Evolutionary conservation across 2,113 vertebrate genomes (phyloP).

Genomic region (Pseudopipra pipra): DNA sequence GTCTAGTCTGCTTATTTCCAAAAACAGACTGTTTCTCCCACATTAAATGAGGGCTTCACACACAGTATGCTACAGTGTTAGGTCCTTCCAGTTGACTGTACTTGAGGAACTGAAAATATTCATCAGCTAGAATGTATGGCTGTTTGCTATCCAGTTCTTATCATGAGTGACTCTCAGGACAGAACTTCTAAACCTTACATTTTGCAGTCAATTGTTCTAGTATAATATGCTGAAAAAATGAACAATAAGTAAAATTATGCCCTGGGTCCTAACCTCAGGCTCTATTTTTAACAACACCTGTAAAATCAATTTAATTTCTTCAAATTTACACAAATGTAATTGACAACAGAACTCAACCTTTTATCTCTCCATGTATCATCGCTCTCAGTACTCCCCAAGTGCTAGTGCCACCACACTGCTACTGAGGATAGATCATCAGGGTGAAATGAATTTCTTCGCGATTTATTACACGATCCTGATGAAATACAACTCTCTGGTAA

Average conservation of each 20-base stretch:
- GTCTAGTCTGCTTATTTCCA: not conserved
- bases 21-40: not conserved
- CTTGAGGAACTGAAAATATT: not conserved
- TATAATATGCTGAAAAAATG: not conserved
- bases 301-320: not conserved
- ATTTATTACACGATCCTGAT: conserved; percentile 30
- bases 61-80: not conserved
- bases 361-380: conserved; percentile 28
- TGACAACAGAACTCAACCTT: not conserved
- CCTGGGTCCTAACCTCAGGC: not conserved
- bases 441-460: conserved; percentile 40
- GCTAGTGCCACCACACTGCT: not conserved
- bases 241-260: not conserved
- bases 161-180: not conserved
- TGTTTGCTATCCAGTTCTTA: not conserved
- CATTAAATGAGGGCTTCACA: not conserved
- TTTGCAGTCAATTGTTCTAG: not conserved
- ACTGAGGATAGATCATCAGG: not conserved
- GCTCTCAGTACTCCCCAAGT: not conserved
- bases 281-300: not conserved
- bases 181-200: not conserved
- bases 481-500: conserved; percentile 1
- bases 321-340: not conserved
- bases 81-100: not conserved
- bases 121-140: not conserved